These are phyloP conservation scores for Lates calcarifer DNA, from an alignment of 2,113 vertebrate genomes.

Conservation along the genomic window DNA sequence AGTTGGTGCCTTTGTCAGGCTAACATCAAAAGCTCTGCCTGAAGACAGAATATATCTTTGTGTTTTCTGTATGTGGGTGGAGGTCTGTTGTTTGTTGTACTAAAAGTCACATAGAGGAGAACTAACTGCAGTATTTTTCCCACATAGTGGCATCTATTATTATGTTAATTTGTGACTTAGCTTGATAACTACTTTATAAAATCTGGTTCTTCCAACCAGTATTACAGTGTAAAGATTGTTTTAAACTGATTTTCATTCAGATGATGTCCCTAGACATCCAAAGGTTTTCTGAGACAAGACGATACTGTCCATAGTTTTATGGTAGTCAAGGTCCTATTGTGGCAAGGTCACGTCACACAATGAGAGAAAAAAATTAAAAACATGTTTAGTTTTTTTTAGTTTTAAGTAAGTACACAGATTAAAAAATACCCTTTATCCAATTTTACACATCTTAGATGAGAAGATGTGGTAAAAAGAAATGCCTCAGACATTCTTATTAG, in stretches of 20 bases:
- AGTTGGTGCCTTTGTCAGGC: conserved; percentile 76
- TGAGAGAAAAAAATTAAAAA: too few species aligned
- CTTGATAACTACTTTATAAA: neutral
- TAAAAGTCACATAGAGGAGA: conserved; percentile 53
- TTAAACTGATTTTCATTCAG: neutral
- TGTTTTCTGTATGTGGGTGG: conserved; percentile 68
- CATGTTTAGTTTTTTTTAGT: too few species aligned
- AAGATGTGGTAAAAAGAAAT: neutral
- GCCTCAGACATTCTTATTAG: neutral
- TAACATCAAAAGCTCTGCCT: conserved; percentile 78
- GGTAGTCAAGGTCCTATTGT: neutral
- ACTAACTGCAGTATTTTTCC: neutral
- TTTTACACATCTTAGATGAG: neutral
- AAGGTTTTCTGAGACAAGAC: neutral
- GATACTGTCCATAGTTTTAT: neutral
- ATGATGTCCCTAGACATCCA: neutral
- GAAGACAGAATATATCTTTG: conserved; percentile 76
- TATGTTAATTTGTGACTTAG: neutral
- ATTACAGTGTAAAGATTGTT: neutral
- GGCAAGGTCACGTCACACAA: neutral
- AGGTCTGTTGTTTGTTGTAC: conserved; percentile 62
- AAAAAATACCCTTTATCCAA: too few species aligned
- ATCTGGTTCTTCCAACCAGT: neutral
- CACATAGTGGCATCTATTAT: neutral
- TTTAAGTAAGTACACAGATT: too few species aligned